Base-by-base conservation (phyloP, 2,113 vertebrate genomes). In the Dasypus novemcinctus region DNA sequence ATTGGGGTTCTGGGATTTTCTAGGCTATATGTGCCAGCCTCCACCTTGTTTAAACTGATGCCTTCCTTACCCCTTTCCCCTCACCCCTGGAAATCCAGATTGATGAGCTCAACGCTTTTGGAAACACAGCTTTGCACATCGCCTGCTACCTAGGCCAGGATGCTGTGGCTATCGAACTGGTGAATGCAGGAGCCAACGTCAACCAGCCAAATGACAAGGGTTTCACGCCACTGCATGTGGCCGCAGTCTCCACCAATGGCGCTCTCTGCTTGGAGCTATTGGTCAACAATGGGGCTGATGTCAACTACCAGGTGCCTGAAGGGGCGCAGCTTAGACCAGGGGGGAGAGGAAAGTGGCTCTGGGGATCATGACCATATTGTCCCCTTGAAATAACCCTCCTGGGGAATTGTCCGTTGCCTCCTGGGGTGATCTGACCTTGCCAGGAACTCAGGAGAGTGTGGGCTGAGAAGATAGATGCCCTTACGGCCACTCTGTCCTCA, bases 61-160 rank as follows among this genome's bases (percentile, higher is more conserved):
- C 27, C 69, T 38, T 63, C 71, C 14, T 31, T 31, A 15, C 92
- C 46, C 54, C 54, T 11, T 61, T 82, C 31, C 59, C 54, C 38
- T 91, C 11, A 61, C 84, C 78, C 59, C 79, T 94, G 59, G 0
- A 88, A 91, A 92, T 83, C 41, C 97, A 99, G 99, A 99, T 99
- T 0, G 99, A 99, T 71, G 99, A 99, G 91, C 98, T 98, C 81
- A 99, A 99, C 13, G 96, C 96, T 61, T 99, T 98, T 52, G 99
- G 99, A 61, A 99, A 99, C 98, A 99, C 99, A 29, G 99, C 99
- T n/a, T 99, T 99, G 97, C 99, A 99, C 98, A 99, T 99, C 54
- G 99, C 99, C 87, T 99, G 99, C 97, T 99, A 99, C 98, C 99
- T 98, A 93, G 99, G 99, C 57, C 99, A 99, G 94, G 99, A 99